phyloP scores from a whole-genome alignment of 1,140 invertebrate species.

The Habropoda laboriosa region DNA sequence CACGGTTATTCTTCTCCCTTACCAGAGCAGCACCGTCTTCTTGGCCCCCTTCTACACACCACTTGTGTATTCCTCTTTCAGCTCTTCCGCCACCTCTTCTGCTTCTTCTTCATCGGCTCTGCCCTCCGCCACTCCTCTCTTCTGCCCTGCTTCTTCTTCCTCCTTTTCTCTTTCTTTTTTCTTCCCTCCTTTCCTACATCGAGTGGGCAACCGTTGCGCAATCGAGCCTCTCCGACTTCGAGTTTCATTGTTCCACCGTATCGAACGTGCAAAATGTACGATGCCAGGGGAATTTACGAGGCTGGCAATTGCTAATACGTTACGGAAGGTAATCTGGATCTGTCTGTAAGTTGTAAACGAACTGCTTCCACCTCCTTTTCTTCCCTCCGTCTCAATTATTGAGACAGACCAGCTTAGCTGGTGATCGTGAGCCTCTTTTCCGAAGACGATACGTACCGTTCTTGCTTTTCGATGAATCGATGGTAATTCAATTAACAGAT shows the following conservation, averaged over 20 bases:
- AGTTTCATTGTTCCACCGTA: slow-evolving; percentile 11
- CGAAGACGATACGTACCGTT: no score
- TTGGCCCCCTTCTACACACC: slow-evolving; percentile 64
- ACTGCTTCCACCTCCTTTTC: no score
- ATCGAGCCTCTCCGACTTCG: neutral
- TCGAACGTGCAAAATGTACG: neutral
- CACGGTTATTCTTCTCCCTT: slow-evolving; percentile 75
- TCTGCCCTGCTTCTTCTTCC: slow-evolving; percentile 38
- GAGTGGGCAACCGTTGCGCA: slow-evolving; percentile 36
- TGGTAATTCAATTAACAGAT: no score
- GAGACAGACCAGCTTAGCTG: no score
- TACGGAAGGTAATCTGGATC: neutral
- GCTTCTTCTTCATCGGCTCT: slow-evolving; percentile 75
- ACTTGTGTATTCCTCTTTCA: slow-evolving; percentile 48
- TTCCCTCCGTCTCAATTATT: no score
- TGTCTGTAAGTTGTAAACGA: neutral
- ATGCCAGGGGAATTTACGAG: neutral
- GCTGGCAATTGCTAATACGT: neutral
- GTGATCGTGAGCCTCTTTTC: no score
- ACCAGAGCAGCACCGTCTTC: slow-evolving; percentile 47
- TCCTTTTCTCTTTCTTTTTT: neutral
- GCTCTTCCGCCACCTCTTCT: slow-evolving; percentile 44
- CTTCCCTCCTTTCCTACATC: neutral
- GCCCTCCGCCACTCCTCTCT: neutral
- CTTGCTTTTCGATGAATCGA: no score